phyloP scores from a whole-genome alignment of 2,797 vertebrate genomes.

The Darevskia mixta region DNA sequence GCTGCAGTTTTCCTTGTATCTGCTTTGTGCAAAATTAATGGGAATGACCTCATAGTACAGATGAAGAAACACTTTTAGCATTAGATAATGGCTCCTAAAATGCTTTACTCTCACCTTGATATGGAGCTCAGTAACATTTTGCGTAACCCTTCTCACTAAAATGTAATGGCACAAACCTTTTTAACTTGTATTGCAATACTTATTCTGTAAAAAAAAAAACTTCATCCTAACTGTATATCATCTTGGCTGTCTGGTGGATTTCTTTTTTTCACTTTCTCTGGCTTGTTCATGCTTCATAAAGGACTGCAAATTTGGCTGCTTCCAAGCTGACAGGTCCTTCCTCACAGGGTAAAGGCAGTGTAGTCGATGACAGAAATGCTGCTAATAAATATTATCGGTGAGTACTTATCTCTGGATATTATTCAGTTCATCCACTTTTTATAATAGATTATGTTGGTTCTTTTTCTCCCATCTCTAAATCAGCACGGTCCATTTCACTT shows the following conservation, averaged over 20 bases:
- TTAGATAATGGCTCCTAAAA: constrained; percentile 27
- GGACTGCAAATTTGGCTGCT: constrained; percentile 81
- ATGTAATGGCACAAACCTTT: constrained; percentile 45
- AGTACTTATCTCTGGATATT: constrained; percentile 64
- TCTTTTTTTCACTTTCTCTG: constrained; percentile 66
- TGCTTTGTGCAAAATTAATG: not conserved
- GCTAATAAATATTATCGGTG: constrained; percentile 84
- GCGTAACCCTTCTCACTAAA: constrained; percentile 14
- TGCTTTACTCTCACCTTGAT: constrained; percentile 21
- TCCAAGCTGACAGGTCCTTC: constrained; percentile 81
- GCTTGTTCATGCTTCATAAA: constrained; percentile 74
- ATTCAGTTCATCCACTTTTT: constrained; percentile 5
- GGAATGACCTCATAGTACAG: not conserved
- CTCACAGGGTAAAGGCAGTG: constrained; percentile 83
- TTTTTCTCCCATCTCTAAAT: accelerated
- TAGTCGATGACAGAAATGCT: constrained; percentile 83
- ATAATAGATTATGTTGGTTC: not conserved
- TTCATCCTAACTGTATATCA: constrained; percentile 49
- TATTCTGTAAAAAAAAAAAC: constrained; percentile 57
- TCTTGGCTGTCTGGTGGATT: constrained; percentile 69
- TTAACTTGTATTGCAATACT: constrained; percentile 59
- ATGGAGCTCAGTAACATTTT: constrained; percentile 14
- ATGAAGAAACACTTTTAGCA: not conserved
- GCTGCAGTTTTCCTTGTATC: not conserved
- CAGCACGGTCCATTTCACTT: not conserved